phyloP scores from a whole-genome alignment of 2,113 vertebrate species.

The Nothoprocta pentlandii region DNA sequence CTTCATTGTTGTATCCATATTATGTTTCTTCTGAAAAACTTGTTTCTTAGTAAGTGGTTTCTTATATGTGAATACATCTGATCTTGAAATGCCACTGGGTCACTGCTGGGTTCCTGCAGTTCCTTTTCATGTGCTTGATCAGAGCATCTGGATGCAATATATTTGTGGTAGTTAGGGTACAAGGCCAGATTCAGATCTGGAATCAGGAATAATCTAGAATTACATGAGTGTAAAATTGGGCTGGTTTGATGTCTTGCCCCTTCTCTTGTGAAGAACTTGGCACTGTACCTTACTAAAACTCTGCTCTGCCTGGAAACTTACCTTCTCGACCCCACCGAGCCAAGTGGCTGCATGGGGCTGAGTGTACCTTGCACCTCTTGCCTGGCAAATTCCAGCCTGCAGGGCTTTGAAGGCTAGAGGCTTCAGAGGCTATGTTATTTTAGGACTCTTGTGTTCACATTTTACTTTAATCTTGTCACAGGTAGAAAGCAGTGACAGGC shows the following conservation, averaged over 20 bases:
- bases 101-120: not conserved
- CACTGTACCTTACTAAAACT: not conserved
- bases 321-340: not conserved
- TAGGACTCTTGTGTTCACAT: not conserved
- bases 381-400: not conserved
- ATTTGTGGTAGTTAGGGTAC: not conserved
- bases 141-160: not conserved
- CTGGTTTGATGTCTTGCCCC: not conserved
- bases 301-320: not conserved
- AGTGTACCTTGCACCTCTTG: not conserved
- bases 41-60: not conserved
- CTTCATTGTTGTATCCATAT: not conserved
- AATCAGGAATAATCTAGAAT: not conserved
- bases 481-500: not conserved
- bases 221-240: not conserved
- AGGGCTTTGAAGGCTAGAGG: not conserved
- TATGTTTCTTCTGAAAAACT: not conserved
- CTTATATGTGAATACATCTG: not conserved
- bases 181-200: not conserved
- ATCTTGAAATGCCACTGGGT: not conserved
- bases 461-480: not conserved
- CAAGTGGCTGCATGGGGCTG: not conserved
- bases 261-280: not conserved
- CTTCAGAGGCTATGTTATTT: not conserved
- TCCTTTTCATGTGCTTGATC: not conserved